A percentile compares a stretch with the other conserved stretches of the same genome.
Evolutionary conservation across 2,113 vertebrate species (phyloP).

Genomic region (Pangasianodon hypophthalmus): DNA sequence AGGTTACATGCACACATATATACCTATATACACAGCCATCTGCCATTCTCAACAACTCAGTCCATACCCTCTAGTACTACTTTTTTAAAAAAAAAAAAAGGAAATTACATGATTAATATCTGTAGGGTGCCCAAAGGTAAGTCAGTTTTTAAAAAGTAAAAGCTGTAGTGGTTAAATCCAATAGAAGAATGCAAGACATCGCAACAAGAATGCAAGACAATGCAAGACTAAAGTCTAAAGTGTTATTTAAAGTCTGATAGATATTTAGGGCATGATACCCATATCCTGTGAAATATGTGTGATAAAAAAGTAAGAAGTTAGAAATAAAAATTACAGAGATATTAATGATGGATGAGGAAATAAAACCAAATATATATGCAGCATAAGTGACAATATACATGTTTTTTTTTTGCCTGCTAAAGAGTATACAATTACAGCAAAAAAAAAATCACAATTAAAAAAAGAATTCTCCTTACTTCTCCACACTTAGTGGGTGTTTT

Average conservation of each 20-base stretch:
- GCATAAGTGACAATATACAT: not conserved
- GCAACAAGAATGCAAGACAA: not conserved
- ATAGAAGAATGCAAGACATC: not conserved
- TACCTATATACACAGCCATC: constrained; percentile 24
- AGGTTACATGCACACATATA: constrained; percentile 12
- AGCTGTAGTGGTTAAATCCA: not conserved
- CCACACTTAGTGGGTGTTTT: not conserved
- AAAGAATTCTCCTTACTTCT: not conserved
- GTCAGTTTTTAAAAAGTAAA: not conserved
- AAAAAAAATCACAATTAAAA: too few species aligned
- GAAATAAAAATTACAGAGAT: not conserved
- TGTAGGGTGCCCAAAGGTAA: not conserved
- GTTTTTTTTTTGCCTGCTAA: not conserved
- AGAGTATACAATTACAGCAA: not conserved
- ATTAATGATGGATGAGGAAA: not conserved
- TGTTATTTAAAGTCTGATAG: not conserved
- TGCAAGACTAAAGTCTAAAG: not conserved
- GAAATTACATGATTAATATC: not conserved
- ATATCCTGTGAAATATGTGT: too few species aligned
- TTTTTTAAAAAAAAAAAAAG: not conserved
- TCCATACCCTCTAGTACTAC: not conserved
- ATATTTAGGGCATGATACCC: too few species aligned
- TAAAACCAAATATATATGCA: not conserved
- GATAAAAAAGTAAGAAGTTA: not conserved
- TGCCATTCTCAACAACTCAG: constrained; percentile 27